These are phyloP conservation scores for Centropyge bicolor DNA, from an alignment of 2,797 vertebrate species.

Conservation along the genomic window DNA sequence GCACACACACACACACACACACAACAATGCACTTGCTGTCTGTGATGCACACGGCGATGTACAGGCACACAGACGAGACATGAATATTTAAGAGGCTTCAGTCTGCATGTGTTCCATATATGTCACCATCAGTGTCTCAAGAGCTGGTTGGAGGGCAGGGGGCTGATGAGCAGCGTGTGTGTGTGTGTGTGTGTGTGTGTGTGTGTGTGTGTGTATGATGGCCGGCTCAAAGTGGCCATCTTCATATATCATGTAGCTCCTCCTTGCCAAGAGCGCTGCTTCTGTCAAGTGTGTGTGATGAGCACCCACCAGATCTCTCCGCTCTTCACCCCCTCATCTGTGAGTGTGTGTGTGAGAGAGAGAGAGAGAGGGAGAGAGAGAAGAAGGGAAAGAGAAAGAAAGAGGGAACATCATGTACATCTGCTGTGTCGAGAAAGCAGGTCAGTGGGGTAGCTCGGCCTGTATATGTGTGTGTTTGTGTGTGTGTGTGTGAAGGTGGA, in stretches of 20 bases:
- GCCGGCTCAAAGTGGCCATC: conserved; percentile 74
- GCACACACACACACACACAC: conserved; percentile 21
- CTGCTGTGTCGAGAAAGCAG: conserved; percentile 71
- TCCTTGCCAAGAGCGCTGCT: conserved; percentile 78
- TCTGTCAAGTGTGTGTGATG: conserved; percentile 82
- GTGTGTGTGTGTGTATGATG: conserved; percentile 13
- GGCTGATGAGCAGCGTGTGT: conserved; percentile 64
- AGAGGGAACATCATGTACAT: conserved; percentile 47
- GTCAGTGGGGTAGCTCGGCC: conserved; percentile 73
- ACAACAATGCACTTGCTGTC: not conserved
- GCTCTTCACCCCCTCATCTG: conserved; percentile 44
- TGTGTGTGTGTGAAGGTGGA: not conserved
- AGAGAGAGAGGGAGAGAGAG: conserved; percentile 5
- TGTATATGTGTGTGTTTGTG: conserved; percentile 9
- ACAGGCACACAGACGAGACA: conserved; percentile 73
- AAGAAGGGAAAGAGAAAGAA: conserved; percentile 24
- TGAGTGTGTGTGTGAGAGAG: conserved; percentile 18
- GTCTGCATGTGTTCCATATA: conserved; percentile 83
- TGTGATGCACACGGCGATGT: conserved; percentile 61
- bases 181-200: conserved; percentile 29
- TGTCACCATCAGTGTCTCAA: conserved; percentile 81
- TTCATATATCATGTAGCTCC: conserved; percentile 80
- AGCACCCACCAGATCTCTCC: conserved; percentile 73
- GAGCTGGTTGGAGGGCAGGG: conserved; percentile 77
- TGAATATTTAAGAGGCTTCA: conserved; percentile 85